Percentiles rank a stretch among this genome's conserved stretches.
phyloP scores from a whole-genome alignment of 1,140 invertebrate genomes.

The Dryas iulia region DNA sequence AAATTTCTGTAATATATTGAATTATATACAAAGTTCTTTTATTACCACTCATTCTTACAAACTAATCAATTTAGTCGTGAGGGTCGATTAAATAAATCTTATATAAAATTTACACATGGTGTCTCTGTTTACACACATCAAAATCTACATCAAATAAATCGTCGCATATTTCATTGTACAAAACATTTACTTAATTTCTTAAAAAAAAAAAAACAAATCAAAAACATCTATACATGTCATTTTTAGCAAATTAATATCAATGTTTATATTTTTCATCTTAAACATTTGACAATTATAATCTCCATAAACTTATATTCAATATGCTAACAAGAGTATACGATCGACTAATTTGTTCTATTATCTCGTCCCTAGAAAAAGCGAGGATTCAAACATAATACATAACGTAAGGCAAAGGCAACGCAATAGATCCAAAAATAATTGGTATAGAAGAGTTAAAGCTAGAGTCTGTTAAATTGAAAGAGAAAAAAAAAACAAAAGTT shows the following conservation, averaged over 20 bases:
- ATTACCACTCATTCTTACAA: slow-evolving; percentile 70
- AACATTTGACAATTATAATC: slow-evolving; percentile 49
- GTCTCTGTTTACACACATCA: slow-evolving; percentile 58
- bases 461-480: background rate
- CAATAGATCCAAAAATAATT: background rate
- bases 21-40: slow-evolving; percentile 75
- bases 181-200: slow-evolving; percentile 38
- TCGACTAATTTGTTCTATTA: slow-evolving; percentile 59
- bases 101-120: slow-evolving; percentile 70
- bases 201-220: slow-evolving; percentile 36
- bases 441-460: background rate
- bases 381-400: slow-evolving; percentile 18
- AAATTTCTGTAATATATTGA: slow-evolving; percentile 74
- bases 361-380: slow-evolving; percentile 26
- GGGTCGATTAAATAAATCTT: slow-evolving; percentile 73
- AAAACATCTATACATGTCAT: slow-evolving; percentile 45
- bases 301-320: slow-evolving; percentile 51
- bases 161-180: slow-evolving; percentile 62
- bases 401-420: slow-evolving; percentile 20
- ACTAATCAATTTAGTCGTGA: slow-evolving; percentile 73
- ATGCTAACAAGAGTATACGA: slow-evolving; percentile 53
- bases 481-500: background rate
- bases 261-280: slow-evolving; percentile 27
- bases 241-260: slow-evolving; percentile 46
- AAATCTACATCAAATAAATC: slow-evolving; percentile 62